Base-by-base conservation (phyloP, 2,888 invertebrate genomes). In the Rhorus exstirpatorius region DNA sequence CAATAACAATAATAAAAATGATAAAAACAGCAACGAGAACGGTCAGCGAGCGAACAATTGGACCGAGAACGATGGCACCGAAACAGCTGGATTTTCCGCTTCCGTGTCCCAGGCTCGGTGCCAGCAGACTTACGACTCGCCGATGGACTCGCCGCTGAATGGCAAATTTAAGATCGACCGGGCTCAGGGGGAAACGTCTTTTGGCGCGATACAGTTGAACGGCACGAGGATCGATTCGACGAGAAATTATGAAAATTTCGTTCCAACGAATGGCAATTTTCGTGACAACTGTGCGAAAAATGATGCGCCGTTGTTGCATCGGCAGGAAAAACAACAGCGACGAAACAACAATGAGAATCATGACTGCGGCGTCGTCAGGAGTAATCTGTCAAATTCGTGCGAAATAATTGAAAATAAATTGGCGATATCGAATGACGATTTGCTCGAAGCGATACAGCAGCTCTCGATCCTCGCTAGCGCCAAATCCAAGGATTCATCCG, bases 321-420 rank as follows among this genome's bases (percentile, higher is more conserved):
- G n/a, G n/a, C n/a, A n/a, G n/a, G n/a, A n/a, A n/a, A n/a, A 44
- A 38, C 58, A 31, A 19, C 4, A 53, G 24, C 21, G 68, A 35
- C 75, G 72, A 19, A 82, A 74, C 61, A 84, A 83, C 51, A 85
- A 79, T 84, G 86, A 86, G 79, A 88, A 85, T 87, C 84, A n/a
- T n/a, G n/a, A n/a, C n/a, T n/a, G n/a, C n/a, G 87, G 83, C 86
- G 87, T 21, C 14, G 26, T 21, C 12, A 14, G 41, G 3, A 63
- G n/a, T n/a, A n/a, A n/a, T 70, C 77, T 87, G 24, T 86, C 87
- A 35, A 90, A 86, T 75, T 86, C 87, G 8, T 90, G 91, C 70
- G 93, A 93, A 72, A 89, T 93, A 21, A 93, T 93, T 49, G 94
- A 94, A 79, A 94, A 93, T 81, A 94, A 94, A 85, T 92, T 94